Conservation (phyloP, 2,888 invertebrate species). For the Noctuana brunneofusca region DNA sequence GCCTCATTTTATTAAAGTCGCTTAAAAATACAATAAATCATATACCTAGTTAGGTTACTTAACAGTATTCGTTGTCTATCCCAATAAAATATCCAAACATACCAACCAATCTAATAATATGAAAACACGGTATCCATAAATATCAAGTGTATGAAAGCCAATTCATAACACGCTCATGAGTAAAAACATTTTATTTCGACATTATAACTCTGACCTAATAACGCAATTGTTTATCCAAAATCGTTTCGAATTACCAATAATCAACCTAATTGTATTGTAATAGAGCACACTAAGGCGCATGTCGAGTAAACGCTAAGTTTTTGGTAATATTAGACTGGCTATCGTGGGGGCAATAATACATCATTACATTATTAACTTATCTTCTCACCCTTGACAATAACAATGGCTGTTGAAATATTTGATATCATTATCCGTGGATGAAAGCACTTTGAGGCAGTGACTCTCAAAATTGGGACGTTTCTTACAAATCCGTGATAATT, state of each 20-base stretch:
- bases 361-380: slow-evolving; percentile 82
- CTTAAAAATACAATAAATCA: not conserved
- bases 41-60: not conserved
- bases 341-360: slow-evolving; percentile 66
- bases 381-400: slow-evolving; percentile 82
- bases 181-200: slow-evolving; percentile 53
- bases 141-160: slow-evolving; percentile 70
- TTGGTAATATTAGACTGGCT: slow-evolving; percentile 31
- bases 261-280: slow-evolving; percentile 39
- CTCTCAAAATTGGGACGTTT: slow-evolving; percentile 18
- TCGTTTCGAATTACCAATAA: slow-evolving; percentile 39
- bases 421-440: slow-evolving; percentile 73
- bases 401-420: slow-evolving; percentile 79
- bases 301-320: slow-evolving; percentile 25
- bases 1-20: not conserved
- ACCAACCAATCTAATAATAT: slow-evolving; percentile 21
- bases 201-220: slow-evolving; percentile 58
- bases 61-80: not conserved
- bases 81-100: slow-evolving; percentile 1
- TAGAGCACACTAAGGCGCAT: slow-evolving; percentile 25
- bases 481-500: no score
- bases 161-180: slow-evolving; percentile 66
- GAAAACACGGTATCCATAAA: slow-evolving; percentile 43
- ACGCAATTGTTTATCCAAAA: slow-evolving; percentile 60
- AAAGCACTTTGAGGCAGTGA: slow-evolving; percentile 44